Evolutionary conservation across 1,140 invertebrate genomes (phyloP), one percentile per base, ranked within the genome.

Genomic region (Ostrea edulis): DNA sequence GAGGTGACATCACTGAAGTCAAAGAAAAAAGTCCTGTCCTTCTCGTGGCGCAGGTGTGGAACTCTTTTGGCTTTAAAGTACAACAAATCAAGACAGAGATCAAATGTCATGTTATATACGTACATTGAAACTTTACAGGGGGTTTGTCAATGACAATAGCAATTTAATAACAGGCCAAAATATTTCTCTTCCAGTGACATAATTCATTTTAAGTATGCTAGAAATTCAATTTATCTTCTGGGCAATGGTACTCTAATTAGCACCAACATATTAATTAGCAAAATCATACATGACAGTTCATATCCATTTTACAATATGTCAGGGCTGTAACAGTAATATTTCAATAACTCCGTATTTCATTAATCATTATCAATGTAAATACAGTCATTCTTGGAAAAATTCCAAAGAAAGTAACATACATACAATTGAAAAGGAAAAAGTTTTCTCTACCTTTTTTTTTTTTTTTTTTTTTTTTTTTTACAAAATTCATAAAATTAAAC

Each of bases 1-100:
- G 97, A 96, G 14, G 94, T 91, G 9, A 98, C 96, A 92, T 98
- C 97, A 7, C 97, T 96, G 11, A 98, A 97, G 94, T 99, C 97
- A 94, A 99, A 99, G 97, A 97, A 99, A 20, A 98, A 96, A 65
- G 97, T 96, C 92, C 97, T 96, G 4, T 98, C 97, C 92, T 97
- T 96, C 89, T 98, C 97, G 92, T 98, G 97, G 2, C 97, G 96
- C 12, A 95, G 89, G 87, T 92, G 92, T 22, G 92, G 89, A 14
- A 91, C 95, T 88, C 91, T 91, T 53, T 82, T 87, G 53, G 91
- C 93, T 93, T 90, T 4, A 88, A 90, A 87, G 84, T 77, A 87
- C 82, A 88, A 89, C 86, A 89, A 86, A 53, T 86, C 35, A 87
- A 86, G 85, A 87, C 55, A 53, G 52, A 83, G 44, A 52, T 53